Conservation (phyloP, 2,888 invertebrate species). For the Drosophila planitibia region DNA sequence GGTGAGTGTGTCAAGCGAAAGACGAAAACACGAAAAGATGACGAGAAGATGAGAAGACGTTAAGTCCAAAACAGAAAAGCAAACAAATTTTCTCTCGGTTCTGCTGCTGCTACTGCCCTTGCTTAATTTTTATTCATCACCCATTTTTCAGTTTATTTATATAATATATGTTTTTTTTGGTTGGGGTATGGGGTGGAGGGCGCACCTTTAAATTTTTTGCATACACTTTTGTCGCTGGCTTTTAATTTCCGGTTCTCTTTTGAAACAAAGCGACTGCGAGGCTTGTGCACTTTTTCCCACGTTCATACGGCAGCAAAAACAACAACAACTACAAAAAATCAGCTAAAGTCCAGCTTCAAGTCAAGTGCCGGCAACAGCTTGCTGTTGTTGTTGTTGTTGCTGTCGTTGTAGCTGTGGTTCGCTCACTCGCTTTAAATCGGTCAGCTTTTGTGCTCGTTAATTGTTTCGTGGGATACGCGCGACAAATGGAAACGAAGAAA, state of each 20-base stretch:
- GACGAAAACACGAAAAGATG: conserved; percentile 23
- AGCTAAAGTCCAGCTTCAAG: conserved; percentile 50
- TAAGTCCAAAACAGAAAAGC: conserved; percentile 29
- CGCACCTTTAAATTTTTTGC: conserved; percentile 63
- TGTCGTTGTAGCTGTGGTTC: conserved; percentile 27
- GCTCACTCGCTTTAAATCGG: conserved; percentile 51
- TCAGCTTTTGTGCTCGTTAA: conserved; percentile 63
- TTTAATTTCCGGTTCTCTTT: conserved; percentile 68
- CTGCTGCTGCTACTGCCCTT: conserved; percentile 9
- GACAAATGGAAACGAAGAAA: conserved; percentile 43
- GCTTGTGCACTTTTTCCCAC: conserved; percentile 73
- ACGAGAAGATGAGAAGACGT: conserved; percentile 11
- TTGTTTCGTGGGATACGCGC: conserved; percentile 71
- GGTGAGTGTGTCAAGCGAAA: conserved; percentile 83
- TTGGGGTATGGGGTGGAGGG: conserved; percentile 3
- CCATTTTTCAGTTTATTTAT: conserved; percentile 28
- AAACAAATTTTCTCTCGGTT: conserved; percentile 72
- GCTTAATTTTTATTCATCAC: conserved; percentile 41
- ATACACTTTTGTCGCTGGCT: conserved; percentile 54
- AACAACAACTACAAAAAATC: conserved; percentile 31
- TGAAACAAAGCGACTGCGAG: conserved; percentile 52
- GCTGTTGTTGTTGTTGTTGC: conserved; percentile 12
- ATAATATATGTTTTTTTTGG: not conserved
- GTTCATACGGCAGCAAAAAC: conserved; percentile 59
- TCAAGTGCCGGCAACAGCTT: conserved; percentile 63